These are phyloP conservation scores for Chelonoidis abingdonii DNA, from an alignment of 2,113 vertebrate species.

Conservation along the genomic window DNA sequence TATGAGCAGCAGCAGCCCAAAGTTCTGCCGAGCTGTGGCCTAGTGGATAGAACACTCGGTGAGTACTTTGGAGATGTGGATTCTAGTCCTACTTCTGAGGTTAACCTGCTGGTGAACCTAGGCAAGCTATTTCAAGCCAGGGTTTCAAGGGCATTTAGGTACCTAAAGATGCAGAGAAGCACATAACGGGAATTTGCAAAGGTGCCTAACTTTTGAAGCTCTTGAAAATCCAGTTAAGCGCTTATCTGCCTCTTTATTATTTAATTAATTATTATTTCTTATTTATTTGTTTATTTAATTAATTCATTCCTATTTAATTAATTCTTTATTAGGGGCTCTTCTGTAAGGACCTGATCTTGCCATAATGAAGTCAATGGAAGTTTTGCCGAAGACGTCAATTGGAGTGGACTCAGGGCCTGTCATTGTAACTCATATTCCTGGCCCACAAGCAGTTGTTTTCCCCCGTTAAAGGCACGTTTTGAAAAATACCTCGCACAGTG, in stretches of 20 bases:
- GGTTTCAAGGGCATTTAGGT: no score
- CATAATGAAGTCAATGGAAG: background rate
- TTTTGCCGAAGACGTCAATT: background rate
- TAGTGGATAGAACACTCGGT: background rate
- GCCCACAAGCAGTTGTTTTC: background rate
- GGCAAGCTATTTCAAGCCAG: no score
- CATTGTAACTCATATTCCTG: background rate
- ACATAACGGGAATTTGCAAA: no score
- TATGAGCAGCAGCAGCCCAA: background rate
- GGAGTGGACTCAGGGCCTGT: background rate
- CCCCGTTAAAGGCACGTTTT: background rate
- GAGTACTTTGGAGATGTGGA: background rate
- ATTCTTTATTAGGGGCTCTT: background rate
- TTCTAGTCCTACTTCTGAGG: no score
- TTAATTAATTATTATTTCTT: no score
- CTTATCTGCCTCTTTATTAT: no score
- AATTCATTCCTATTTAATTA: no score
- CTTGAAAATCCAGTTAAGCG: no score
- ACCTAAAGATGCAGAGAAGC: no score
- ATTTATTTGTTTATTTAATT: no score
- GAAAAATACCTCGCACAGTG: background rate
- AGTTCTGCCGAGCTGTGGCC: background rate
- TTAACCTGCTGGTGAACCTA: no score
- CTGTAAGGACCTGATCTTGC: background rate
- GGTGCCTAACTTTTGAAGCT: no score